A percentile compares a stretch with the other conserved stretches of the same genome.
phyloP scores from a whole-genome alignment of 2,888 invertebrate species.

The Heliconius ethilla region DNA sequence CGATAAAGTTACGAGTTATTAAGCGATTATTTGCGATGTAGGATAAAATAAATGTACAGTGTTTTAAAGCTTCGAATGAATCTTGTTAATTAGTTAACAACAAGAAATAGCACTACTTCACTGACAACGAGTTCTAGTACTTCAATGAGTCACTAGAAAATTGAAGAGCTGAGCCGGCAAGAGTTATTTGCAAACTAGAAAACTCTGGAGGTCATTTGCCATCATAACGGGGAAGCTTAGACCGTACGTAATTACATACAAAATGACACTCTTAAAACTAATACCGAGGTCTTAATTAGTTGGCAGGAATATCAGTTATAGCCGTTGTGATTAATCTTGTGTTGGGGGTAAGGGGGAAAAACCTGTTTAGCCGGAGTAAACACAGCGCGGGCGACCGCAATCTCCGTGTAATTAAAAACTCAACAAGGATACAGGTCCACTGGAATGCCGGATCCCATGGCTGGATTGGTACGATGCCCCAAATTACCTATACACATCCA shows the following conservation, averaged over 20 bases:
- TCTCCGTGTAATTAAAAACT: constrained; percentile 68
- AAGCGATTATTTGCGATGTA: neutral
- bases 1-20: constrained; percentile 14
- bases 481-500: neutral
- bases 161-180: neutral
- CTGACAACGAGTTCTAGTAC: neutral
- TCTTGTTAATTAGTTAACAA: neutral
- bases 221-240: neutral
- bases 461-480: constrained; percentile 10
- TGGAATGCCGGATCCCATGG: constrained; percentile 29
- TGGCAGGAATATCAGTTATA: constrained; percentile 32
- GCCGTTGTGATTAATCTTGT: constrained; percentile 31
- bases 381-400: constrained; percentile 53
- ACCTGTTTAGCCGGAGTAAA: constrained; percentile 40
- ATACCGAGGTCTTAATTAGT: constrained; percentile 36
- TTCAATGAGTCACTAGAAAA: neutral
- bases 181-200: neutral
- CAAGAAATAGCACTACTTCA: neutral
- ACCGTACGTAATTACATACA: neutral
- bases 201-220: neutral
- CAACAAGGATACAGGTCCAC: constrained; percentile 47
- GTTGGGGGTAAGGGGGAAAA: constrained; percentile 29
- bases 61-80: neutral
- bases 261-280: constrained; percentile 26
- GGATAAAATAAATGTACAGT: neutral